Percentiles rank a stretch among this genome's conserved stretches.
Evolutionary conservation across 2,797 vertebrate species (phyloP).

Genomic region (Mallotus villosus): DNA sequence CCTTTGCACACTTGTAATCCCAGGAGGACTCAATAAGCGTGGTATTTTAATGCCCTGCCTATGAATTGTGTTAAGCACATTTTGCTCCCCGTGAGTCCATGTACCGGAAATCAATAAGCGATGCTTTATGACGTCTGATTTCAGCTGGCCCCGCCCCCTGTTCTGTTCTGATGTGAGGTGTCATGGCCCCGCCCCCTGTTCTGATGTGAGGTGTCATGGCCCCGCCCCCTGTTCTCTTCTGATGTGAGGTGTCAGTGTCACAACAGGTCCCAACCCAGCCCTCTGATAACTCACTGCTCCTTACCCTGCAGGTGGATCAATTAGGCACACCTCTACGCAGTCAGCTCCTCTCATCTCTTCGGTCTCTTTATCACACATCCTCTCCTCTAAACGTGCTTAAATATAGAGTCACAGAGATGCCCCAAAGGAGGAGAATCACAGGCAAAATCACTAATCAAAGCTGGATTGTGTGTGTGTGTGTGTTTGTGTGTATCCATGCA

Average conservation of each 20-base stretch:
- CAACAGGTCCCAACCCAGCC: constrained; percentile 27
- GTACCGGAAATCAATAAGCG: neutral
- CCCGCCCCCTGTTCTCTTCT: too few relatives aligned
- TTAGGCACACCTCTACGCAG: neutral
- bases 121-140: constrained; percentile 14
- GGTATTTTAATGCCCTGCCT: neutral
- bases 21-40: neutral
- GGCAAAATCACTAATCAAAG: neutral
- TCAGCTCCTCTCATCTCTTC: constrained; percentile 8
- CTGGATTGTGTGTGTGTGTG: neutral
- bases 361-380: neutral
- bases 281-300: neutral
- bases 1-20: neutral
- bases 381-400: too few relatives aligned
- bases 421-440: neutral
- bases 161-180: neutral
- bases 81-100: neutral
- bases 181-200: constrained; percentile 21
- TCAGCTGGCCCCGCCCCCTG: constrained; percentile 25
- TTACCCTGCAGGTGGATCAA: neutral
- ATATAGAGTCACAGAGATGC: neutral
- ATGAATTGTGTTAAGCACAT: neutral
- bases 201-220: too few relatives aligned
- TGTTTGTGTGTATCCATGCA: neutral
- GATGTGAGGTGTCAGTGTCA: constrained; percentile 6